Evolutionary conservation across 2,797 vertebrate species (phyloP).

Genomic region (Brachyrhaphis roseni): DNA sequence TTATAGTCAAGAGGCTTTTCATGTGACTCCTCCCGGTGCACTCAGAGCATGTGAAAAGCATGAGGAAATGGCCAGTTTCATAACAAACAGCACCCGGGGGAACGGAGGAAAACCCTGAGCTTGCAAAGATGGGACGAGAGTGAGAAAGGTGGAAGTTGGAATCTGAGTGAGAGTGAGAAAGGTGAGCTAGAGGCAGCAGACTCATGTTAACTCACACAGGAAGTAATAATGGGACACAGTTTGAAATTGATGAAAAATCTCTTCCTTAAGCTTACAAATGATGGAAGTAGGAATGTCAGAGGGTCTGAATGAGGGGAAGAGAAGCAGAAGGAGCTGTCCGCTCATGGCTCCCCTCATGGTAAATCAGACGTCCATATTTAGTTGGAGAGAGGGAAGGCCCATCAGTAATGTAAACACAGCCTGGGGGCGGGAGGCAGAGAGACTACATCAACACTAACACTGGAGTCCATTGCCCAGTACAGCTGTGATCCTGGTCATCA

Average conservation of each 20-base stretch:
- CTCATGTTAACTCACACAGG: slow-evolving; percentile 63
- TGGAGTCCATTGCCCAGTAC: slow-evolving; percentile 40
- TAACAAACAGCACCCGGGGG: slow-evolving; percentile 54
- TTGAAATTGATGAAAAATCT: slow-evolving; percentile 58
- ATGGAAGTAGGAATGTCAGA: slow-evolving; percentile 30
- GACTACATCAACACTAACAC: slow-evolving; percentile 64
- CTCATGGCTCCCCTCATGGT: slow-evolving; percentile 69
- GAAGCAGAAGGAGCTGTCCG: slow-evolving; percentile 57
- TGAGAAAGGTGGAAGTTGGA: slow-evolving; percentile 2
- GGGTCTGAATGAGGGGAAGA: slow-evolving; percentile 36
- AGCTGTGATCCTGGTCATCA: slow-evolving; percentile 25
- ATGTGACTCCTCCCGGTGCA: slow-evolving; percentile 77
- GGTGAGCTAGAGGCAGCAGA: slow-evolving; percentile 23
- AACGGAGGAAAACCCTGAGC: slow-evolving; percentile 38
- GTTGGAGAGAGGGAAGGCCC: slow-evolving; percentile 79
- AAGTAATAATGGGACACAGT: slow-evolving; percentile 69
- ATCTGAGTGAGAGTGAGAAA: slow-evolving; percentile 6
- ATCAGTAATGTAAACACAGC: slow-evolving; percentile 83
- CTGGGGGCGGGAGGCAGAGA: slow-evolving; percentile 62
- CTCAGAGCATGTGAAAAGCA: slow-evolving; percentile 78
- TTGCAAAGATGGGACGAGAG: slow-evolving; percentile 37
- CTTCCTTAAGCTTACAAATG: slow-evolving; percentile 45
- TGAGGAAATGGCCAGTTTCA: slow-evolving; percentile 52
- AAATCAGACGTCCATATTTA: slow-evolving; percentile 85
- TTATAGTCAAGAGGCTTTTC: slow-evolving; percentile 75